phyloP scores from a whole-genome alignment of 2,797 vertebrate genomes.

The Brachyalestes nurse region DNA sequence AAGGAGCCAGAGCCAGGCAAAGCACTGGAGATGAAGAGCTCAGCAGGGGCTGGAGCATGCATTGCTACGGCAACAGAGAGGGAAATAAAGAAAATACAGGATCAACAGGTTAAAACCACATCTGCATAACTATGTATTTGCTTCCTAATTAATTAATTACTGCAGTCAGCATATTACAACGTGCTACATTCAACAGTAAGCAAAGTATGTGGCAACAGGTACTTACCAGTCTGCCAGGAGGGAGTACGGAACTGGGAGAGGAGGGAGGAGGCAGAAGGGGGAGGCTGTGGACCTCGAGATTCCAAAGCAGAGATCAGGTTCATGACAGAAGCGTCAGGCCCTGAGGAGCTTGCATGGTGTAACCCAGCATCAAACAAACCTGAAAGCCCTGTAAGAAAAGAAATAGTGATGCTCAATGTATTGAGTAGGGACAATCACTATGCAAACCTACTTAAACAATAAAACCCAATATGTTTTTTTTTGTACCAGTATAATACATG shows the following conservation, averaged over 20 bases:
- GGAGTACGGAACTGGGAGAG: constrained; percentile 92
- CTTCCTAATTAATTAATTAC: constrained; percentile 5
- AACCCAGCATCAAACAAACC: constrained; percentile 90
- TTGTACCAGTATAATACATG: neutral
- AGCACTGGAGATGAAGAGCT: constrained; percentile 91
- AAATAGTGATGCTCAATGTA: neutral
- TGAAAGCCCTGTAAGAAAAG: constrained; percentile 79
- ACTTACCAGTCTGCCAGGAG: constrained; percentile 90
- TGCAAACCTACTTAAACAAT: too few species aligned
- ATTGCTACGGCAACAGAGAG: constrained; percentile 78
- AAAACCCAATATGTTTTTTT: neutral
- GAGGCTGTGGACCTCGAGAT: constrained; percentile 87
- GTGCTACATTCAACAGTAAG: neutral
- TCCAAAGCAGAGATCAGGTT: constrained; percentile 94
- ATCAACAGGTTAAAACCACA: constrained; percentile 36
- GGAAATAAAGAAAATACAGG: constrained; percentile 49
- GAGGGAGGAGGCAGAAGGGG: constrained; percentile 90
- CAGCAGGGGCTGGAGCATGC: constrained; percentile 89
- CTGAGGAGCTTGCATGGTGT: constrained; percentile 85
- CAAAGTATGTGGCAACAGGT: neutral
- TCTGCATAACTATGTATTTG: constrained; percentile 15
- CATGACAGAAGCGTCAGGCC: constrained; percentile 90
- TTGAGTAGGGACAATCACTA: neutral
- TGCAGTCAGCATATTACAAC: neutral
- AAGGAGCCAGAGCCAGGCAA: constrained; percentile 88